These are phyloP conservation scores for Gnathonemus longibarbis DNA, from an alignment of 2,113 vertebrate species.

Conservation along the genomic window DNA sequence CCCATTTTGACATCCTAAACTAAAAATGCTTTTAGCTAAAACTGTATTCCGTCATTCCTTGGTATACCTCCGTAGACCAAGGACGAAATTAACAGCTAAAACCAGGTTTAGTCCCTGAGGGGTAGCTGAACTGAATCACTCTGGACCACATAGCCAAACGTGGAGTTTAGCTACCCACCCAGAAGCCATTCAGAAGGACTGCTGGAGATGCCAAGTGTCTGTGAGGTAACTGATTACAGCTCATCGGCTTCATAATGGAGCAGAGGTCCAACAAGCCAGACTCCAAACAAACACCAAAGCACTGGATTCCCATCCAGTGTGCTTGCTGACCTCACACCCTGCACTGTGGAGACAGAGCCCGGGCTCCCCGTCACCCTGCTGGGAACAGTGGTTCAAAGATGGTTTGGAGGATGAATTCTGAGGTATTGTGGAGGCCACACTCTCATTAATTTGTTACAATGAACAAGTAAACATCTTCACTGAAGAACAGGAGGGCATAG, in stretches of 20 bases:
- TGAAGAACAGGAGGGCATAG: background rate
- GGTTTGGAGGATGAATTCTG: background rate
- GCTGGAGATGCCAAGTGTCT: background rate
- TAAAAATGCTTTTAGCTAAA: background rate
- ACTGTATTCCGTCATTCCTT: background rate
- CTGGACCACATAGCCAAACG: background rate
- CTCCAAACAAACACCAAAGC: background rate
- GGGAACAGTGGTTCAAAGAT: background rate
- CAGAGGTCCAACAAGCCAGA: background rate
- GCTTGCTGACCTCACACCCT: background rate
- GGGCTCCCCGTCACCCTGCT: background rate
- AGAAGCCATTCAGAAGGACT: background rate
- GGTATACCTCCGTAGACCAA: background rate
- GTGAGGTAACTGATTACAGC: background rate
- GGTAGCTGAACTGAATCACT: background rate
- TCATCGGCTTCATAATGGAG: background rate
- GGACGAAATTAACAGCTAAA: background rate
- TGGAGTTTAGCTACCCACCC: background rate
- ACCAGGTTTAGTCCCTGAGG: conserved; percentile 1
- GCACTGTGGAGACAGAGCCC: background rate
- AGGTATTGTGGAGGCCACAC: background rate
- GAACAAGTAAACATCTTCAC: background rate
- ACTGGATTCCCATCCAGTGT: background rate
- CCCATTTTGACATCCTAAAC: background rate
- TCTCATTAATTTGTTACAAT: background rate